Evolutionary conservation across 2,797 vertebrate genomes (phyloP), one percentile per base, ranked within the genome.

Genomic region (Hydrolagus colliei): DNA sequence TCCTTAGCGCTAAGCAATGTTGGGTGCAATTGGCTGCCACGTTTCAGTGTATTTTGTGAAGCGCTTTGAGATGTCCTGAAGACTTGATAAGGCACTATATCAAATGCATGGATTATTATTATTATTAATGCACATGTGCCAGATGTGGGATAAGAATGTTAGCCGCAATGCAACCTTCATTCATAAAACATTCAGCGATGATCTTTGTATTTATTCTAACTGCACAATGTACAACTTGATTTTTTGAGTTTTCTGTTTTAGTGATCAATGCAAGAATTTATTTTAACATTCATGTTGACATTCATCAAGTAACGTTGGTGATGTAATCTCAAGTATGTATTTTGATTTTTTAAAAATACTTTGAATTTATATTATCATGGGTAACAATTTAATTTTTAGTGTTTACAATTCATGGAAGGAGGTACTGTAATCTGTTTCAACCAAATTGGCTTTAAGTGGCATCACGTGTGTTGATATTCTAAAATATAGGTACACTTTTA

Each of bases 361-460:
- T 82, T 82, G 11, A 65, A 65, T 65, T 82, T 61, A 65, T 32
- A 18, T 82, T 16, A 82, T n/a, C n/a, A n/a, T 76, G 41, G 41
- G 41, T 52, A 52, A 52, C 67, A 14, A 82, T 18, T 67, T 4
- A 35, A 18, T 76, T 76, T 16, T 35, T 10, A 76, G 62, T 32
- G 14, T 32, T 82, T 82, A 67, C 27, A 68, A 63, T 22, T 27
- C 11, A 52, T 79, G 14, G 77, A 59, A 52, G 27, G 67, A 27
- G 27, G 27, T 27, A 27, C 27, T 27, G 27, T 82, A 62, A 82
- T 82, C 62, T 35, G 62, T 67, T 35, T 35, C 22, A 35, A 68
- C 63, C 41, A 67, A 82, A 67, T 67, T 82, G 14, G 32, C 78
- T 77, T 77, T 9, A 68, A 67, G 18, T 35, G 1, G 32, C 14